Percentiles rank a stretch among this genome's conserved stretches.
Evolutionary conservation across 2,888 invertebrate species (phyloP).

Genomic region (Cryptus armator): DNA sequence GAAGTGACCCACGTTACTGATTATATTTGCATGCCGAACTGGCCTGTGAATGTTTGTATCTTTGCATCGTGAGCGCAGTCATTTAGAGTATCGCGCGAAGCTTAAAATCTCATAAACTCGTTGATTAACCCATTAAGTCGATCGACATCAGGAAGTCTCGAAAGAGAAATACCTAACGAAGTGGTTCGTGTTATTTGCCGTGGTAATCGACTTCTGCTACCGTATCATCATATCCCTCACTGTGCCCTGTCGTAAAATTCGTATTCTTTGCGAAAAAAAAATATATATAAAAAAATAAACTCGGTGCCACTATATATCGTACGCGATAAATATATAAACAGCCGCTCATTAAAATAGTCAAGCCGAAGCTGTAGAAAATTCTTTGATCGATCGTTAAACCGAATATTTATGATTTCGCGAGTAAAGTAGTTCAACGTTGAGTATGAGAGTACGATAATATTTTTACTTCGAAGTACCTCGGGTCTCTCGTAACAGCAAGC

Average conservation of each 20-base stretch:
- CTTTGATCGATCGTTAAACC: constrained; percentile 61
- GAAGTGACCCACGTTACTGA: background rate
- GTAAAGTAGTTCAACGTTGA: background rate
- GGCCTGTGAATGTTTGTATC: constrained; percentile 6
- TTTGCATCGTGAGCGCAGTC: constrained; percentile 24
- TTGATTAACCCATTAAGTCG: constrained; percentile 73
- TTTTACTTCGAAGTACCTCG: background rate
- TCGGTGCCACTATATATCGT: constrained; percentile 28
- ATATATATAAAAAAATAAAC: constrained; percentile 1
- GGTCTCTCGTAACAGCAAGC: background rate
- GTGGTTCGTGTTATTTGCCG: constrained; percentile 68
- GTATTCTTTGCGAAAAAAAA: constrained; percentile 18
- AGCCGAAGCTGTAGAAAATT: constrained; percentile 45
- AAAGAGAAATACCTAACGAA: constrained; percentile 69
- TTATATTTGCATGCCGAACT: constrained; percentile 36
- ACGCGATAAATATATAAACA: background rate
- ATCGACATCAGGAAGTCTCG: constrained; percentile 68
- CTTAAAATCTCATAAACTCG: constrained; percentile 71
- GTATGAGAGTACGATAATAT: background rate
- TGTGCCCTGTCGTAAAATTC: constrained; percentile 55
- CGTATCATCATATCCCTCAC: constrained; percentile 16
- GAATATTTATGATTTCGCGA: constrained; percentile 60
- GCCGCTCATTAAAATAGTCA: constrained; percentile 60
- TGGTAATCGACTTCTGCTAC: constrained; percentile 65
- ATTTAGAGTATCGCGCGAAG: constrained; percentile 53